phyloP scores from a whole-genome alignment of 2,797 vertebrate genomes.

The Pangasius larnaudii region DNA sequence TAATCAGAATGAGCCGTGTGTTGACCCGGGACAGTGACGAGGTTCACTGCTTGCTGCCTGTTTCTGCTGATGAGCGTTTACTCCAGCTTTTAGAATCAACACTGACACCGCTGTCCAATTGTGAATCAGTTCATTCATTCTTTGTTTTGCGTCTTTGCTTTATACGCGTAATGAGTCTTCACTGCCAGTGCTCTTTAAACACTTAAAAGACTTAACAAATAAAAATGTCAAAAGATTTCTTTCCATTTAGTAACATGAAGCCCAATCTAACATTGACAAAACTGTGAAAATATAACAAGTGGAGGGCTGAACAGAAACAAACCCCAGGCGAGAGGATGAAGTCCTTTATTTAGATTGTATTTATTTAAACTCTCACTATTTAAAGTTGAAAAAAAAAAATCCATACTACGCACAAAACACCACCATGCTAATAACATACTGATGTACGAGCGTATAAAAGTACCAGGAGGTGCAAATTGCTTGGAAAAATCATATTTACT shows the following conservation, averaged over 20 bases:
- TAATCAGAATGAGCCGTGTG: slow-evolving; percentile 16
- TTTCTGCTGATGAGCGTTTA: slow-evolving; percentile 2
- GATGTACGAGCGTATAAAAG: not conserved
- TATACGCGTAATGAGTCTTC: not conserved
- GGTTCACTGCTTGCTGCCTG: not conserved
- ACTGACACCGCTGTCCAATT: not conserved
- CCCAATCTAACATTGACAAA: no score
- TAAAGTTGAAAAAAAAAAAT: not conserved
- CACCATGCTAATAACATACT: not conserved
- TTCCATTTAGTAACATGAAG: not conserved
- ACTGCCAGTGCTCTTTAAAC: not conserved
- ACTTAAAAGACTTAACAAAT: not conserved
- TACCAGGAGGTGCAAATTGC: not conserved
- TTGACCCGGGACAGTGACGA: slow-evolving; percentile 10
- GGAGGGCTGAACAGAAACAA: no score
- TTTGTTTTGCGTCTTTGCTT: not conserved
- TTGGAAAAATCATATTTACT: not conserved
- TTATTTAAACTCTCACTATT: not conserved
- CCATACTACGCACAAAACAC: not conserved
- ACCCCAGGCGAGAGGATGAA: not conserved
- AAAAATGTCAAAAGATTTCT: not conserved
- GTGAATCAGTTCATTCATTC: not conserved
- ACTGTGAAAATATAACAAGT: no score
- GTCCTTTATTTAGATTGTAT: not conserved
- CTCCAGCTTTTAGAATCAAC: not conserved